Conservation (phyloP, 2,113 vertebrate species). For the Bufo bufo region DNA sequence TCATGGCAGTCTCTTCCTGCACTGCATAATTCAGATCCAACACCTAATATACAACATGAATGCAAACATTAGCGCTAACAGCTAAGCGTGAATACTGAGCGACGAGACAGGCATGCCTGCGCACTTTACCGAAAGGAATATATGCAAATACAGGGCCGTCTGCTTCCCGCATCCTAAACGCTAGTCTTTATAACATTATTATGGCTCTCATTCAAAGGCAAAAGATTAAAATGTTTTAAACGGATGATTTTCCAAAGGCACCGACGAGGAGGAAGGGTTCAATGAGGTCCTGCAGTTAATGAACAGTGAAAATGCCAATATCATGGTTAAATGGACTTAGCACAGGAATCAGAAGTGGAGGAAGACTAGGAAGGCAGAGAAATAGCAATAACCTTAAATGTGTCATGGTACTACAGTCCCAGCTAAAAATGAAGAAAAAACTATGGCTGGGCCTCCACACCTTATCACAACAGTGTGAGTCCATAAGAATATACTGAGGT, state of each 20-base stretch:
- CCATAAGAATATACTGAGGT: background rate
- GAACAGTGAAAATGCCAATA: conserved; percentile 11
- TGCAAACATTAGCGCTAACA: conserved; percentile 1
- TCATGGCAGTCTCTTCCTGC: conserved; percentile 5
- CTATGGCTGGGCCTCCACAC: background rate
- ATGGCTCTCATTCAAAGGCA: background rate
- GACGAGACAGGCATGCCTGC: background rate
- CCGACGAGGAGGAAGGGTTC: background rate
- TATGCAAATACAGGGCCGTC: background rate
- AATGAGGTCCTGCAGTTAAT: conserved; percentile 7
- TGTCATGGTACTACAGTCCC: background rate
- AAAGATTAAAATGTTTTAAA: background rate
- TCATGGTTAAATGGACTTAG: background rate
- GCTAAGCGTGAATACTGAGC: background rate
- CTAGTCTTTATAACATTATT: background rate
- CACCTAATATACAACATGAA: conserved; percentile 29
- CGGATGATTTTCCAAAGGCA: background rate
- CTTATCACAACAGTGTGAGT: background rate
- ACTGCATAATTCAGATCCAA: background rate
- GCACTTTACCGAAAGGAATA: background rate
- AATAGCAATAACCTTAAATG: background rate
- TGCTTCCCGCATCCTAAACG: background rate
- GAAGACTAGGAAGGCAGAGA: background rate
- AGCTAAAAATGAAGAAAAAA: background rate
- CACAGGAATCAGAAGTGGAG: background rate